phyloP scores from a whole-genome alignment of 92 coral and sea anemone species.

The Hydrozoanthus gracilis region DNA sequence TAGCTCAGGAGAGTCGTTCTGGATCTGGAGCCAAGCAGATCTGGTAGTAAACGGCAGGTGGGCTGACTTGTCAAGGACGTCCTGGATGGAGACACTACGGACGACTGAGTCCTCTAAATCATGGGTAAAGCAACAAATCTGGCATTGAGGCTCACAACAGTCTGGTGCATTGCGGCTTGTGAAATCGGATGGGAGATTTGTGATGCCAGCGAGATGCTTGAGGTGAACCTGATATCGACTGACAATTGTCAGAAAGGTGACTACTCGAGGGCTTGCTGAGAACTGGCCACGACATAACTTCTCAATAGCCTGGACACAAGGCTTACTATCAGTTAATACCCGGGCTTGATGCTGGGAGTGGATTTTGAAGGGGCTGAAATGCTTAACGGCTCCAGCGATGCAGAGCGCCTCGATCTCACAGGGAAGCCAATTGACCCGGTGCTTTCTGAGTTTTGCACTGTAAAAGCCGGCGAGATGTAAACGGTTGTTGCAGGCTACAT shows the following conservation, averaged over 20 bases:
- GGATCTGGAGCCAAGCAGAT: no score
- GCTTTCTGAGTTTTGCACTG: constrained; percentile 59
- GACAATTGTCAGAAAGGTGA: constrained; percentile 58
- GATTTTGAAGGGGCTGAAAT: constrained; percentile 65
- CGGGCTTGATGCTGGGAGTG: constrained; percentile 54
- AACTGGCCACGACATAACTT: constrained; percentile 65
- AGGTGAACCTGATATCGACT: constrained; percentile 63
- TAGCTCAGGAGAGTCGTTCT: no score
- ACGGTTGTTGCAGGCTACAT: no score
- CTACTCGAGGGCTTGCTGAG: constrained; percentile 65
- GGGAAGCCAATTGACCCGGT: constrained; percentile 71
- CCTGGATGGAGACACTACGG: no score
- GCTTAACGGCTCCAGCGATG: constrained; percentile 60
- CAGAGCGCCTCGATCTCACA: constrained; percentile 66
- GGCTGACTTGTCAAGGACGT: no score
- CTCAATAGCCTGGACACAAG: constrained; percentile 67
- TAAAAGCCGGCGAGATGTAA: no score
- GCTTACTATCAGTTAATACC: constrained; percentile 66
- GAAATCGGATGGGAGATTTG: constrained; percentile 74
- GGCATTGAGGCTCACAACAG: no score
- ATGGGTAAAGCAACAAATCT: no score
- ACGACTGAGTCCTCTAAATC: no score
- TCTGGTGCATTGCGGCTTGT: no score
- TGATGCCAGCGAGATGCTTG: constrained; percentile 62
- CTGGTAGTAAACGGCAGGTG: no score